Base-by-base conservation (phyloP, 2,797 vertebrate genomes). In the Falco peregrinus region DNA sequence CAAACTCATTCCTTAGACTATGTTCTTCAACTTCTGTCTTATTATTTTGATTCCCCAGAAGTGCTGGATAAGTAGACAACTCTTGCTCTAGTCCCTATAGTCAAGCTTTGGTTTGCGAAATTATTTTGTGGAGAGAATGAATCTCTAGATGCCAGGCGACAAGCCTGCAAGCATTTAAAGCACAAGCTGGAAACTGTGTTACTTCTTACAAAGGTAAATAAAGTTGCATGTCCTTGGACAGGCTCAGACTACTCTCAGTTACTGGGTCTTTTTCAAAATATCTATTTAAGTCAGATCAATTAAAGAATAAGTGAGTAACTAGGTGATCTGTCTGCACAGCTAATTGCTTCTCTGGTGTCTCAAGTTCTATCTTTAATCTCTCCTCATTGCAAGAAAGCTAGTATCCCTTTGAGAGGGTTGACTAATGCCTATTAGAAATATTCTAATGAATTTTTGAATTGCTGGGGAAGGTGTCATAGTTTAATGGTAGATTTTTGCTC, bases 371-470 rank as follows among this genome's bases (percentile, higher is more conserved):
- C 53, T 88, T 81, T 84, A 94, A 78, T 95, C 71, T 65, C 31
- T 92, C 69, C 76, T 65, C 37, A 50, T 35, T 74, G 56, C 13
- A 70, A 73, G 83, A 93, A 89, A 67, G n/a, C 25, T 81, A 54
- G 31, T 79, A 80, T 82, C 45, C 83, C 71, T 94, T 82, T 89
- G 88, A 95, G 93, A 84, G 67, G 24, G 51, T 73, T 82, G 60
- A 92, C 48, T 90, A 94, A 95, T 74, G n/a, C 9, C 60, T 92
- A 83, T 89, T 82, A 93, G 61, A 89, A 95, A 76, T 82, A 84
- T 81, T 95, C 90, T 94, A 96, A 96, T 96, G 75, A 92, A 92
- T 83, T 93, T 92, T 43, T 92, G 75, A 85, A 83, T 94, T 94
- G 78, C 71, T 89, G 15, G 37, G 20, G 84, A 87, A 95, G 39